Conservation (phyloP, 2,888 invertebrate genomes). For the Drosophila paramelanica region DNA sequence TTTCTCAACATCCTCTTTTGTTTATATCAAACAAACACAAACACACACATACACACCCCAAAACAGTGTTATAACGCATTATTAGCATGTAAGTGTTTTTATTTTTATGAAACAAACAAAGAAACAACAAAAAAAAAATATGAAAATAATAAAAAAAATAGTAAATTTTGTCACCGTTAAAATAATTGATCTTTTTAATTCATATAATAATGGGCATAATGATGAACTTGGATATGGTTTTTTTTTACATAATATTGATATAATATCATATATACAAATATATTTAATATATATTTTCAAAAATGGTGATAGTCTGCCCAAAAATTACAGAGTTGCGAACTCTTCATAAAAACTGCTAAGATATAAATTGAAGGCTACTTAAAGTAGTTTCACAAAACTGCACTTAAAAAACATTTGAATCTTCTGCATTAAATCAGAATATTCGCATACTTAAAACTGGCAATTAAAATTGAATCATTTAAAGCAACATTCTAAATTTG, state of each 20-base stretch:
- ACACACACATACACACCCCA: slow-evolving; percentile 35
- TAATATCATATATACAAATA: too few species aligned
- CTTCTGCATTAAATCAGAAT: slow-evolving; percentile 8
- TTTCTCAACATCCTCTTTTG: slow-evolving; percentile 57
- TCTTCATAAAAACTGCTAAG: too few species aligned
- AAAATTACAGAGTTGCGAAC: too few species aligned
- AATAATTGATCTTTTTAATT: slow-evolving; percentile 19
- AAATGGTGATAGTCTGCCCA: too few species aligned
- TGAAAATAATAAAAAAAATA: slow-evolving; percentile 85
- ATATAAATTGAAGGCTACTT: too few species aligned
- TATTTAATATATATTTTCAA: background rate
- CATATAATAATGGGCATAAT: background rate
- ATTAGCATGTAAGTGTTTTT: slow-evolving; percentile 83
- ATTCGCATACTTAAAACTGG: background rate
- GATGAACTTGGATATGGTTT: background rate
- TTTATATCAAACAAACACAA: slow-evolving; percentile 39
- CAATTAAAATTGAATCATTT: slow-evolving; percentile 4
- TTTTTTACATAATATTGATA: too few species aligned
- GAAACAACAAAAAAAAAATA: slow-evolving; percentile 84
- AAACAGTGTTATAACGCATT: slow-evolving; percentile 82
- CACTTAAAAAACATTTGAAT: too few species aligned
- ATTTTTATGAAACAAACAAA: slow-evolving; percentile 85
- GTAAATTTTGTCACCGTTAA: slow-evolving; percentile 85
- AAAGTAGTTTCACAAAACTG: too few species aligned
- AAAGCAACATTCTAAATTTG: slow-evolving; percentile 38